Evolutionary conservation across 1,140 invertebrate species (phyloP), one percentile per base, ranked within the genome.

Genomic region (Psilanteris sp.): DNA sequence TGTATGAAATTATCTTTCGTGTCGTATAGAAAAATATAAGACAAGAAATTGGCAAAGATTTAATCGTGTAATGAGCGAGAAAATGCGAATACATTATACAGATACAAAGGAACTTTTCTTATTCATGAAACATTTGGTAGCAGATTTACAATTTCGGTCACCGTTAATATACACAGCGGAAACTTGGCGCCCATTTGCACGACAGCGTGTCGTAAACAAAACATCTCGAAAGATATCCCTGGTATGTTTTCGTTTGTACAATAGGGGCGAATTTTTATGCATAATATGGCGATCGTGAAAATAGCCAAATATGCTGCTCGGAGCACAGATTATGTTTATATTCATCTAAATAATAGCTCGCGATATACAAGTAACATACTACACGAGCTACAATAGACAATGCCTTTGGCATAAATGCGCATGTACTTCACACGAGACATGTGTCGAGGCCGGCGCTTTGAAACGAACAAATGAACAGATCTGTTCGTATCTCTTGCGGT

Each of bases 391-490:
- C 62, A 72, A 66, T 68, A 71, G 68, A 77, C 67, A 72, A 77
- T 77, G 37, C 46, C 50, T 52, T 64, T 52, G 67, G 62, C 62
- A 72, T 64, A 77, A 77, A 77, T 72, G 74, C 59, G 61, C 74
- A 34, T 68, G 67, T 77, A 72, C 67, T 72, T 77, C 62, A 68
- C 59, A 72, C 67, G 61, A 77, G 74, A 77, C 67, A 77, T 77
- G 67, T 77, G 74, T 77, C 74, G 74, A 71, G 66, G 46, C 67
- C 59, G 74, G 41, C 55, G 74, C 67, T 77, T 77, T 77, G 55
- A 77, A 71, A 34, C 59, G 61, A 55, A 48, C 67, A 62, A 61
- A 52, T 68, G 62, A 77, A 66, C 67, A 72, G 55, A 72, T 72
- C 62, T 72, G 61, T 67, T 62, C 74, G 67, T 72, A 77, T 77